Percentiles rank a stretch among this genome's conserved stretches.
These are phyloP conservation scores for Lagria hirta DNA, from an alignment of 2,888 invertebrate genomes.

Conservation along the genomic window DNA sequence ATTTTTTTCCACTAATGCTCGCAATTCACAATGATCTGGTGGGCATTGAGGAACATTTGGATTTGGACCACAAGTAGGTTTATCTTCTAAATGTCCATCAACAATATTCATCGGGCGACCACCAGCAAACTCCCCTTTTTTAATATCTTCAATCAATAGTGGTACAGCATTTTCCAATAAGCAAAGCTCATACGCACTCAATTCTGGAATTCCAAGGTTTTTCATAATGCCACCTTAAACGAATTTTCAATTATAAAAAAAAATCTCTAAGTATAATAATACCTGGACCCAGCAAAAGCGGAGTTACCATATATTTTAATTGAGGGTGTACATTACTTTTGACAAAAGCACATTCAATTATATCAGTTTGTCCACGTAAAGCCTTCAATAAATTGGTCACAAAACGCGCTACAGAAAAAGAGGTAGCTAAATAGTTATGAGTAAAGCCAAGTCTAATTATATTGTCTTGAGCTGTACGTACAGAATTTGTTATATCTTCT, in stretches of 20 bases:
- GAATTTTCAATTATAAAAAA: slow-evolving; percentile 1
- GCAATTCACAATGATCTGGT: slow-evolving; percentile 26
- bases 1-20: slow-evolving; percentile 10
- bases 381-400: slow-evolving; percentile 61
- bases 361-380: slow-evolving; percentile 44
- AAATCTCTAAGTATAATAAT: too few species aligned
- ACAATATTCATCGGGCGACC: slow-evolving; percentile 30
- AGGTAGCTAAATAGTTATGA: slow-evolving; percentile 63
- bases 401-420: slow-evolving; percentile 65
- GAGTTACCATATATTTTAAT: slow-evolving; percentile 48
- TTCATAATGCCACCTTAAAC: slow-evolving; percentile 42
- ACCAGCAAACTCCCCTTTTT: slow-evolving; percentile 44
- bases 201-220: slow-evolving; percentile 47
- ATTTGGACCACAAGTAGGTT: slow-evolving; percentile 40
- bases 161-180: slow-evolving; percentile 46
- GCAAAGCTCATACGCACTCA: slow-evolving; percentile 49
- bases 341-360: slow-evolving; percentile 50
- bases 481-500: slow-evolving; percentile 45
- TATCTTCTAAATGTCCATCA: slow-evolving; percentile 27
- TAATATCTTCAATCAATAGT: slow-evolving; percentile 42
- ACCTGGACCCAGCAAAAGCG: slow-evolving; percentile 46
- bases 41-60: slow-evolving; percentile 41
- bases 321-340: slow-evolving; percentile 43
- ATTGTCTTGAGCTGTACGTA: slow-evolving; percentile 65
- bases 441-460: slow-evolving; percentile 63